Evolutionary conservation across 2,888 invertebrate species (phyloP).

Genomic region (Gandaritis pyraliata): DNA sequence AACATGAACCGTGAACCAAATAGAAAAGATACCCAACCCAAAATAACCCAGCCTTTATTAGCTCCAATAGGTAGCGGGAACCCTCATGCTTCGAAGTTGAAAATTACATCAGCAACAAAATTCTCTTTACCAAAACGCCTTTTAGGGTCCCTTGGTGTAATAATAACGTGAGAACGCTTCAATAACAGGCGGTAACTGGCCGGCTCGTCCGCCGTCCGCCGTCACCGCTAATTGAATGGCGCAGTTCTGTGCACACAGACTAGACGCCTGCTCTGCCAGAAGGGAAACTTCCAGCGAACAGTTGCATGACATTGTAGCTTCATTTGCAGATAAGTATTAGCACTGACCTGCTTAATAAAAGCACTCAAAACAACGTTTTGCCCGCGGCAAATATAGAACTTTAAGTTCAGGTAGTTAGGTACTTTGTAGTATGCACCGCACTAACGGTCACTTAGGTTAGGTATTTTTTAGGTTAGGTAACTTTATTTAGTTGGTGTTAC

Average conservation of each 20-base stretch:
- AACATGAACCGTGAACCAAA: constrained; percentile 17
- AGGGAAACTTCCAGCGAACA: neutral
- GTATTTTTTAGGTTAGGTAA: no score
- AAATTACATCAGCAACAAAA: constrained; percentile 38
- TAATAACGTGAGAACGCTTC: constrained; percentile 44
- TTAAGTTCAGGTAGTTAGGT: no score
- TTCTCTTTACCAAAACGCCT: constrained; percentile 36
- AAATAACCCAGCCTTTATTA: constrained; percentile 24
- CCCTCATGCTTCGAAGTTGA: constrained; percentile 29
- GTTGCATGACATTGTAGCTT: no score
- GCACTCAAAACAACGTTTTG: no score
- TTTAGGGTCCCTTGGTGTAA: constrained; percentile 38
- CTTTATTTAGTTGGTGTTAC: no score
- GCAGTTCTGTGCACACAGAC: constrained; percentile 22
- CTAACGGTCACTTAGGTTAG: no score
- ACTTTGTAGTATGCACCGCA: no score
- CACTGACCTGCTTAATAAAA: no score
- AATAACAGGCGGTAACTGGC: constrained; percentile 39
- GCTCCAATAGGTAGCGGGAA: constrained; percentile 26
- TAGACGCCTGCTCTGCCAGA: neutral
- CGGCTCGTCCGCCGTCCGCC: constrained; percentile 26
- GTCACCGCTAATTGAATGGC: constrained; percentile 44
- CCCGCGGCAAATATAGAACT: no score
- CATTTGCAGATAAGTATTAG: no score
- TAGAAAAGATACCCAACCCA: constrained; percentile 24